These are phyloP conservation scores for Sus cebifrons DNA, from an alignment of 2,797 vertebrate species.

Conservation along the genomic window DNA sequence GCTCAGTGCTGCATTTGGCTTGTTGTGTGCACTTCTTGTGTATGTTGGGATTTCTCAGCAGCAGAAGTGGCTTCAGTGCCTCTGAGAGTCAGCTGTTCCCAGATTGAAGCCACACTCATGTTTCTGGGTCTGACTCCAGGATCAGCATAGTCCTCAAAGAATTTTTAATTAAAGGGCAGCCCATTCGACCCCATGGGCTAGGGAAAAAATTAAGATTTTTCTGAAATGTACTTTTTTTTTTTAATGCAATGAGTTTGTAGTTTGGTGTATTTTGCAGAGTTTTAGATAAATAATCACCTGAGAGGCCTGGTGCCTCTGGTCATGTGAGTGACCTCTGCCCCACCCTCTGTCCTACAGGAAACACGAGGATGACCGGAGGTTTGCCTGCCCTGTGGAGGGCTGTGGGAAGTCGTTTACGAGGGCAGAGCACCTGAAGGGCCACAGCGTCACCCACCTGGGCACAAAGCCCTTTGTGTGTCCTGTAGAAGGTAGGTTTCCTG, in stretches of 20 bases:
- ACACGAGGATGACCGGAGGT: slow-evolving; percentile 97
- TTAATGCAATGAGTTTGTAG: not conserved
- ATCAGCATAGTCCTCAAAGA: not conserved
- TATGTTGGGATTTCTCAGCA: not conserved
- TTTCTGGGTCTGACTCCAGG: not conserved
- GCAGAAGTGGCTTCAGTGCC: not conserved
- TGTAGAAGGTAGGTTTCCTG: slow-evolving; percentile 93
- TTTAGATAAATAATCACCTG: not conserved
- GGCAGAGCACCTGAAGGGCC: slow-evolving; percentile 98
- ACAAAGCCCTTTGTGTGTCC: slow-evolving; percentile 98
- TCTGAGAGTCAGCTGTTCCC: slow-evolving; percentile 2
- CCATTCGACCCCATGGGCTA: not conserved
- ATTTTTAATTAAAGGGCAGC: not conserved
- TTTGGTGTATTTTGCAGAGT: not conserved
- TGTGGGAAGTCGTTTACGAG: slow-evolving; percentile 99
- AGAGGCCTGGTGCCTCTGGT: not conserved
- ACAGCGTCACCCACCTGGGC: slow-evolving; percentile 98
- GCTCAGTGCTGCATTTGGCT: no score
- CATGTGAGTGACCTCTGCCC: not conserved
- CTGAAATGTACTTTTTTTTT: not conserved
- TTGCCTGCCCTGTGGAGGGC: slow-evolving; percentile 96
- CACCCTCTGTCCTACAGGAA: slow-evolving; percentile 91
- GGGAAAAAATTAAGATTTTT: not conserved
- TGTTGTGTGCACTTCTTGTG: no score
- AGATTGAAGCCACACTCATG: not conserved